Evolutionary conservation across 2,797 vertebrate species (phyloP).

Genomic region (Scolopax bukidnonensis): DNA sequence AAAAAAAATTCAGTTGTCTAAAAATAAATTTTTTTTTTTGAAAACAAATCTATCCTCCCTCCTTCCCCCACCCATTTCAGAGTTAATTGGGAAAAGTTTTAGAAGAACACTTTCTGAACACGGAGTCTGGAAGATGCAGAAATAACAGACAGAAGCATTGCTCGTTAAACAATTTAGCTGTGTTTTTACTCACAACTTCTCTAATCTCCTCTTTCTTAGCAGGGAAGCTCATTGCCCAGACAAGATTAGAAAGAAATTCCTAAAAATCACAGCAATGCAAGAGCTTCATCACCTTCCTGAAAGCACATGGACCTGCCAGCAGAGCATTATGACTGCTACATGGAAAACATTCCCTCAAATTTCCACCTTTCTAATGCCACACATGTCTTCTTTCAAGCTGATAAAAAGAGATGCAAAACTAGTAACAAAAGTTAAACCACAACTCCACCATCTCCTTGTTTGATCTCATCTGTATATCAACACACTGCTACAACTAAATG

Average conservation of each 20-base stretch:
- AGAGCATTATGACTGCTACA: not conserved
- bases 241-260: not conserved
- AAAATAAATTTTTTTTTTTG: not conserved
- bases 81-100: not conserved
- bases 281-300: not conserved
- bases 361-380: not conserved
- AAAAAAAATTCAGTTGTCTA: not conserved
- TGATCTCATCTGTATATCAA: not conserved
- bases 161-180: not conserved
- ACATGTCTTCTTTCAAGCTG: not conserved
- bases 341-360: not conserved
- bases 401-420: not conserved
- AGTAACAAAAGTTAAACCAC: not conserved
- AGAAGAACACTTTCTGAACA: not conserved
- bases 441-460: not conserved
- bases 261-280: not conserved
- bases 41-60: not conserved
- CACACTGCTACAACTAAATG: not conserved
- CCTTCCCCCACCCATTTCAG: not conserved
- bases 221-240: not conserved
- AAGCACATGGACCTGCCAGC: rapidly evolving
- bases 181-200: not conserved
- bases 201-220: not conserved
- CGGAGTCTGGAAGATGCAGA: not conserved
- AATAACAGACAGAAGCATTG: not conserved